Evolutionary conservation across 35 echinoderm and acorn worm species (phyloP).

Genomic region (Chiridota heheva): DNA sequence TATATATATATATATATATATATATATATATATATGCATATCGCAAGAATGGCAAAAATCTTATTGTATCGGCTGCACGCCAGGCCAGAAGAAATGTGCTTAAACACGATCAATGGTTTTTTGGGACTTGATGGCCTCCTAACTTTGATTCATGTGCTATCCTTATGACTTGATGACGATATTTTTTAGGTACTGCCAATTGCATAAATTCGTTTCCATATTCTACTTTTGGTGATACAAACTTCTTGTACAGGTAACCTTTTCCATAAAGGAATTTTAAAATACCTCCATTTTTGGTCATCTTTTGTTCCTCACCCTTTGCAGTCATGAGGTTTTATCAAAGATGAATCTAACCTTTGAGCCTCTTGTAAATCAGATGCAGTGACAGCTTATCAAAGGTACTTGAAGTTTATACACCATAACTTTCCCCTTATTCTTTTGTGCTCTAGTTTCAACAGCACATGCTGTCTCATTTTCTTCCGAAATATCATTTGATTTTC

Average conservation of each 20-base stretch:
- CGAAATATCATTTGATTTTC: not conserved
- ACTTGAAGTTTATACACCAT: slow-evolving; percentile 13
- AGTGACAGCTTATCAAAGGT: not conserved
- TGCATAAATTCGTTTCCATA: slow-evolving; percentile 17
- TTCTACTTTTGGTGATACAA: slow-evolving; percentile 27
- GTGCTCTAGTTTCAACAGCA: slow-evolving; percentile 50
- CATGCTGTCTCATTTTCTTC: not conserved
- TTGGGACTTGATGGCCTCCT: slow-evolving; percentile 47
- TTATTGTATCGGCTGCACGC: too few species aligned
- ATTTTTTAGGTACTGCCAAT: slow-evolving; percentile 35
- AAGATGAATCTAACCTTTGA: not conserved
- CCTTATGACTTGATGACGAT: slow-evolving; percentile 14
- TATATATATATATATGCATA: too few species aligned
- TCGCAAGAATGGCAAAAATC: too few species aligned
- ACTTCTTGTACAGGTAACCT: slow-evolving; percentile 19
- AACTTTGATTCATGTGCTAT: slow-evolving; percentile 48
- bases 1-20: too few species aligned
- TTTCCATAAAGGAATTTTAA: slow-evolving; percentile 17
- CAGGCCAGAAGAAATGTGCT: slow-evolving; percentile 59
- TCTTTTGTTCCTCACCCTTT: not conserved
- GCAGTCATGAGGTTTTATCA: not conserved
- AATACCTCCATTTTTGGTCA: not conserved
- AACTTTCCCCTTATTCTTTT: not conserved
- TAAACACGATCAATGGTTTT: slow-evolving; percentile 41
- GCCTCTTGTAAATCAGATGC: slow-evolving; percentile 2